phyloP scores from a whole-genome alignment of 2,888 invertebrate genomes.

The Andrena bucephala region DNA sequence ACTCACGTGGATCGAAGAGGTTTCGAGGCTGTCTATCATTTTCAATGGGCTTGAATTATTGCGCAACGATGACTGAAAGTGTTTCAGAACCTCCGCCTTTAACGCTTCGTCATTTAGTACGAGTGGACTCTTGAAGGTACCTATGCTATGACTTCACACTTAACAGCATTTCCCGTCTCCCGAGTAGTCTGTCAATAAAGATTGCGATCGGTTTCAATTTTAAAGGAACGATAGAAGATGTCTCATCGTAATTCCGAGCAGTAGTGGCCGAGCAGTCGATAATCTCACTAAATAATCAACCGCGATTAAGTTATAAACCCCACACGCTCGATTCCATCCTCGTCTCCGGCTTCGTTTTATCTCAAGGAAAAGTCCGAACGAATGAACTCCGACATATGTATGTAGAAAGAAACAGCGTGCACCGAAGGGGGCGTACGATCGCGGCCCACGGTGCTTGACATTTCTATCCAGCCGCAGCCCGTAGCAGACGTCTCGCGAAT shows the following conservation, averaged over 20 bases:
- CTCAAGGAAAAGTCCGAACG: not conserved
- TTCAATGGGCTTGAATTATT: too few species aligned
- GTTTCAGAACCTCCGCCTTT: not conserved
- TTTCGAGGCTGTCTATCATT: too few species aligned
- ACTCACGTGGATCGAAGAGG: too few species aligned
- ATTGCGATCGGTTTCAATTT: constrained; percentile 20
- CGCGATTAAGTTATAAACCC: not conserved
- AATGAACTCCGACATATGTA: not conserved
- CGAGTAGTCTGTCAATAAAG: constrained; percentile 15
- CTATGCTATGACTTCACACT: not conserved
- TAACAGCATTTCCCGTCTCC: not conserved
- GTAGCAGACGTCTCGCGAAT: constrained; percentile 5
- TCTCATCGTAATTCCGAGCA: too few species aligned
- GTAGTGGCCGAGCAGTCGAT: too few species aligned
- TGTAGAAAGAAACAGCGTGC: not conserved
- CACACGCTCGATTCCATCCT: not conserved
- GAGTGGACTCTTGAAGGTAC: not conserved
- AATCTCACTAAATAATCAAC: too few species aligned
- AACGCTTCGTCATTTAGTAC: not conserved
- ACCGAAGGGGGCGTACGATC: not conserved
- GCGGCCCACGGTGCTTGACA: not conserved
- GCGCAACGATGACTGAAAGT: too few species aligned
- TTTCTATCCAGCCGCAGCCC: not conserved
- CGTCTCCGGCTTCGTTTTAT: too few species aligned
- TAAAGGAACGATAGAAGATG: not conserved